Evolutionary conservation across 2,113 vertebrate species (phyloP), one percentile per base, ranked within the genome.

Genomic region (Thalassarche chlororhynchos): DNA sequence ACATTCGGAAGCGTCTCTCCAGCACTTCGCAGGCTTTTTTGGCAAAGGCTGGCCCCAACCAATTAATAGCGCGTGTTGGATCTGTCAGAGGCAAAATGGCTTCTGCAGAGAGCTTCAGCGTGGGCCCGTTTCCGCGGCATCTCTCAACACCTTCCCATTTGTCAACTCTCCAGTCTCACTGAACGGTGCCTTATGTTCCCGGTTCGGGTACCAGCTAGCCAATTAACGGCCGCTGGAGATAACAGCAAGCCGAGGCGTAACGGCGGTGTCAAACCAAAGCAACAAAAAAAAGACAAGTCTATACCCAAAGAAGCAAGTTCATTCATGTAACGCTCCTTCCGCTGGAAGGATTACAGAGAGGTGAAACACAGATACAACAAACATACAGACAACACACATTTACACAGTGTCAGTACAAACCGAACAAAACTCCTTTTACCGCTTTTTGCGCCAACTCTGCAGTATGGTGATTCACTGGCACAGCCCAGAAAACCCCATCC

Each of bases 401-500:
- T 61, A 84, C 82, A 94, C 28, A 89, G n/a, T 1, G 12, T 14
- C 12, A n/a, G 57, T 8, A 55, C 77, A 91, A 95, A 89, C 83
- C 6, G 1, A 87, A 81, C 89, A 91, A 47, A 98, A 96, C 96
- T 95, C 97, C 98, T 98, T 85, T 89, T 87, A 97, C 80, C 44
- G 12, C 96, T 87, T 95, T 49, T 83, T 93, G 91, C 34, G 5
- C 17, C 29, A 32, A 5, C 55, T 91, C n/a, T 54, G 57, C 55
- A 65, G 77, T 36, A 52, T 3, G 28, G 75, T 12, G 34, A 70
- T 31, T 64, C 40, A 36, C 14, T 29, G 11, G 24, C 54, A 83
- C 54, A 47, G 55, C 34, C 31, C 74, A 64, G 20, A 42, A 92
- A 70, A 51, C 28, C 12, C 17, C 68, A 25, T 7, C 55, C 54